Conservation (phyloP, 2,113 vertebrate genomes). For the Diadophis punctatus region DNA sequence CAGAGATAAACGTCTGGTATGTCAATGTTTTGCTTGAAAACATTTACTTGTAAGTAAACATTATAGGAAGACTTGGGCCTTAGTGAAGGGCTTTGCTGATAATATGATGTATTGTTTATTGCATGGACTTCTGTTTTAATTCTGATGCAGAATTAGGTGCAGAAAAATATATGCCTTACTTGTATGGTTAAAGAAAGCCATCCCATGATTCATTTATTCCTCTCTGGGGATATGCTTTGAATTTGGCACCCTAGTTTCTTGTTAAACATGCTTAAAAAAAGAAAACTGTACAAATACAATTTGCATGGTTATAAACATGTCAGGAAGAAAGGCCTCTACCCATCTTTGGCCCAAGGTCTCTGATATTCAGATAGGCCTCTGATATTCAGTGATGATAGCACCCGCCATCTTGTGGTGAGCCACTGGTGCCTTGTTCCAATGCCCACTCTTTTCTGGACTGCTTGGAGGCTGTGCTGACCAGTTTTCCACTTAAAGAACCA, state of each 20-base stretch:
- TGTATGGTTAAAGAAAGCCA: constrained; percentile 37
- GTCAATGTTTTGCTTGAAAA: not conserved
- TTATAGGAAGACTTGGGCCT: not conserved
- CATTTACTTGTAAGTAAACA: not conserved
- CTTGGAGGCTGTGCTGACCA: not conserved
- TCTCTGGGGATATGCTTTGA: constrained; percentile 40
- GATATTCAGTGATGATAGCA: not conserved
- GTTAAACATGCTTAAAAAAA: constrained; percentile 49
- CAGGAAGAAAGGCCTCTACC: not conserved
- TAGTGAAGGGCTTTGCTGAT: not conserved
- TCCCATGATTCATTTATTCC: constrained; percentile 46
- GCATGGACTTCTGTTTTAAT: not conserved
- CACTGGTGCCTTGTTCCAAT: not conserved
- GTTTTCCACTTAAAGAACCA: not conserved
- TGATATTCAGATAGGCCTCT: not conserved
- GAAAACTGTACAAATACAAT: constrained; percentile 22
- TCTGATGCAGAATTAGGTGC: not conserved
- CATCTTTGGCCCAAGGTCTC: not conserved
- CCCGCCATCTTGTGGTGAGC: not conserved
- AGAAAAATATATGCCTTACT: not conserved
- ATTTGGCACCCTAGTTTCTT: constrained; percentile 18
- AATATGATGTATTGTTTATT: not conserved
- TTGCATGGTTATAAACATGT: not conserved
- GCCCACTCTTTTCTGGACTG: not conserved
- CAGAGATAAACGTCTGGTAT: not conserved